Base-by-base conservation (phyloP, 2,797 vertebrate species). In the Pangasius macronema region DNA sequence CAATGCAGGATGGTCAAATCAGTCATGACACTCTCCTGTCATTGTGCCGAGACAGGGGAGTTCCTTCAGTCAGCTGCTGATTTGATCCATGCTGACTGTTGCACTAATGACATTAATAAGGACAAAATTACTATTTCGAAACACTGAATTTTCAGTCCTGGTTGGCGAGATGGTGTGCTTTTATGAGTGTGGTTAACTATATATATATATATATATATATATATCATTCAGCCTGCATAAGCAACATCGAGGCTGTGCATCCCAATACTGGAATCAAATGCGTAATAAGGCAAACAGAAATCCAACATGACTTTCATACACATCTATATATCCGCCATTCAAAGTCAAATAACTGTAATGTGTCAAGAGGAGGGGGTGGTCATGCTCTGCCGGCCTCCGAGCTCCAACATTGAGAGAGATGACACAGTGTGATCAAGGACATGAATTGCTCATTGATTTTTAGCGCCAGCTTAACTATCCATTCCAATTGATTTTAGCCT, bases 361-460 rank as follows among this genome's bases (percentile, higher is more conserved):
- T 86, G 85, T 86, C 53, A 61, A 86, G 87, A 85, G 88, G 77
- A 87, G 90, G 92, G 89, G 90, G 86, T 75, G 86, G 91, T 91
- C 91, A 92, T 92, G 92, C 89, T 93, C 93, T 93, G 93, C 92
- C 92, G 63, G 83, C 83, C 88, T 89, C 87, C 92, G 90, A 93
- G 92, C 93, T 92, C 93, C 94, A 95, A 95, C 94, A 95, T 93
- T 95, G 95, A 95, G 92, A 95, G 94, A 93, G 95, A 96, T 95
- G 95, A 95, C 95, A 96, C 95, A 94, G 92, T 94, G 93, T 96
- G 95, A 96, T 96, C 96, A 96, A 96, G 95, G 95, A 96, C 96
- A 96, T 95, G 95, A 96, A 95, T 96, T 95, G 94, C 95, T 95
- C 95, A 96, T 96, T 96, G 95, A 96, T 96, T 96, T 96, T 96